These are phyloP conservation scores for Carollia perspicillata DNA, from an alignment of 2,113 vertebrate species.

Conservation along the genomic window DNA sequence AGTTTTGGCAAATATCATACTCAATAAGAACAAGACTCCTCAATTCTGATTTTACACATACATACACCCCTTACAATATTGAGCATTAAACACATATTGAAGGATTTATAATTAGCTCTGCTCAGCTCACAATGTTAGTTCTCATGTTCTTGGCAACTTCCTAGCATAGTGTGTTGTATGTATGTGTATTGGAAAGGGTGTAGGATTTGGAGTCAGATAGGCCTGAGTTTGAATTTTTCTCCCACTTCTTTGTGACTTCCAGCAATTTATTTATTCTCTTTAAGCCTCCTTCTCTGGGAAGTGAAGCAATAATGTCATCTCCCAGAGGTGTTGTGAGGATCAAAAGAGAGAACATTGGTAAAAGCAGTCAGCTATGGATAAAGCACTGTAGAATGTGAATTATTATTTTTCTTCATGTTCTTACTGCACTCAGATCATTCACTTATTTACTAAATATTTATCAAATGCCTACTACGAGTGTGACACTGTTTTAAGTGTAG, in stretches of 20 bases:
- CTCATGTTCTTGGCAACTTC: neutral
- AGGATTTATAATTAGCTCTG: slow-evolving; percentile 22
- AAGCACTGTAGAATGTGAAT: neutral
- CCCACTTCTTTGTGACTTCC: neutral
- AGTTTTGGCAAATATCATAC: neutral
- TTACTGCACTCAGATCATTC: neutral
- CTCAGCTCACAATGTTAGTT: neutral
- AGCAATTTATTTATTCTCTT: slow-evolving; percentile 28
- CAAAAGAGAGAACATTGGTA: neutral
- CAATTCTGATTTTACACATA: neutral
- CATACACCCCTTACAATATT: neutral
- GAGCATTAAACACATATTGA: neutral
- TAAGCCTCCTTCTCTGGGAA: slow-evolving; percentile 27
- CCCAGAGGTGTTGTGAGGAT: neutral
- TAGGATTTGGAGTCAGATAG: neutral
- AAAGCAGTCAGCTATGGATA: neutral
- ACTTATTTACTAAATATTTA: slow-evolving; percentile 15
- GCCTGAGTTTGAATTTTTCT: slow-evolving; percentile 36
- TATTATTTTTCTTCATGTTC: slow-evolving; percentile 24
- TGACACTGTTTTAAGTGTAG: neutral
- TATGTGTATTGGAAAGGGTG: neutral
- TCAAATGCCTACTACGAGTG: neutral
- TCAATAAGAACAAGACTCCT: neutral
- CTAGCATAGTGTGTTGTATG: no score
- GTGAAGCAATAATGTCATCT: slow-evolving; percentile 42